Base-by-base conservation (phyloP, 2,113 vertebrate species). In the Crotalus horridus region DNA sequence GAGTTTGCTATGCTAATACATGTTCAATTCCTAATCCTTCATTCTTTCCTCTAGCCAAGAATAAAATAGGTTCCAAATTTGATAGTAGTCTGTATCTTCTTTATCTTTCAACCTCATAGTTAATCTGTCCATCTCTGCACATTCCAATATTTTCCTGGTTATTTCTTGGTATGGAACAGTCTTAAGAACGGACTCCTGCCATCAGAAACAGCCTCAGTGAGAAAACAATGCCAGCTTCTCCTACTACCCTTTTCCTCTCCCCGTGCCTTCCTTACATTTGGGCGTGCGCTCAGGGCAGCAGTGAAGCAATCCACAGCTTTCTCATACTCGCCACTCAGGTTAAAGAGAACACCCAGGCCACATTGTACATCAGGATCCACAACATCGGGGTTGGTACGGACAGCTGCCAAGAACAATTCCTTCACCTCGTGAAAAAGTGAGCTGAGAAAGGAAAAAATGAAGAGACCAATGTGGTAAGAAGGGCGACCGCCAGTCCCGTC, bases 231-330 rank as follows among this genome's bases (percentile, higher is more conserved):
- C 21, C 29, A 74, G 39, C 53, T 1, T 89, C 51, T 58, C 86
- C 29, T 1, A 13, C 12, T 8, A 20, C 46, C 55, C 29, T 69
- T 69, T 69, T 13, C 29, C 48, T 59, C 51, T 3, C 26, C 5
- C 7, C 39, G 0, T 1, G 90, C 86, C 61, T 21, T 7, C 39
- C 98, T 97, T 95, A 99, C 99, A 91, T 99, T 98, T 81, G 99
- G 99, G 46, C 98, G 98, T 92, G 98, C 98, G 0, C 98, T 99
- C 90, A 99, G 98, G 0, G 99, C 99, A 0, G 99, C 98, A 1
- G 98, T 99, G 97, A 99, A 99, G 93, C 99, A 99, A 97, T 99
- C 99, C 95, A 99, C 98, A 0, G 99, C 99, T 94, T 99, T 99
- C 97, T 99, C 98, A 0, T 99, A 99, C 90, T 99, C 99, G 53